Evolutionary conservation across 2,113 vertebrate genomes (phyloP).

Genomic region (Rhinopomastus cyanomelas): DNA sequence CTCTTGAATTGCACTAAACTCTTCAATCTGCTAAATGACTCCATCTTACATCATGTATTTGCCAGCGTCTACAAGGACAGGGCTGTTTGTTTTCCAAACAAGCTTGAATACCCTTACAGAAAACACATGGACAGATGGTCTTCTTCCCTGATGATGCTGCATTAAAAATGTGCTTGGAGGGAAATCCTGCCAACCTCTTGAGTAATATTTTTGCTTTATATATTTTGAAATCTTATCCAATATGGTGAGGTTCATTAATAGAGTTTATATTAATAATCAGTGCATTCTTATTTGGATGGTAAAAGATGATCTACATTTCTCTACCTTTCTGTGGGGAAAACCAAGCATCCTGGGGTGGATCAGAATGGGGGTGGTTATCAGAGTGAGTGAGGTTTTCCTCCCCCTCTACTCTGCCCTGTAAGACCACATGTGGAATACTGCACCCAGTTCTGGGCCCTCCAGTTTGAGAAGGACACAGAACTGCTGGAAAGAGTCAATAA

Average conservation of each 20-base stretch:
- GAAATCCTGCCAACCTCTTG: background rate
- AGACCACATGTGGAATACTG: too few species aligned
- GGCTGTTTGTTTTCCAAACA: conserved; percentile 5
- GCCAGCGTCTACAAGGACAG: background rate
- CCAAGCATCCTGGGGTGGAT: background rate
- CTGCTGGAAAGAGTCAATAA: too few species aligned
- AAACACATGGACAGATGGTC: conserved; percentile 49
- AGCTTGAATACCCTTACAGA: background rate
- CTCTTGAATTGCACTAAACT: background rate
- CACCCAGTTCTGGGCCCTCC: too few species aligned
- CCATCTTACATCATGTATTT: background rate
- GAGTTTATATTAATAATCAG: background rate
- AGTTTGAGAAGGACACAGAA: too few species aligned
- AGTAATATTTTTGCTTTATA: background rate
- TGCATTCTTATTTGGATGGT: background rate
- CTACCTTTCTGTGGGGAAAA: background rate
- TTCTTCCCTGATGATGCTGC: conserved; percentile 9
- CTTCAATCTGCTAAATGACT: background rate
- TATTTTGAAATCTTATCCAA: conserved; percentile 16
- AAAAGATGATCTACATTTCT: background rate
- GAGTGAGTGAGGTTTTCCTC: too few species aligned
- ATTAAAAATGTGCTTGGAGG: conserved; percentile 22
- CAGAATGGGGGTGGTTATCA: too few species aligned
- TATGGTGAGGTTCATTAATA: background rate
- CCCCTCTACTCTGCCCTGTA: too few species aligned